Conservation (phyloP, 2,888 invertebrate genomes). For the Bombylius major region DNA sequence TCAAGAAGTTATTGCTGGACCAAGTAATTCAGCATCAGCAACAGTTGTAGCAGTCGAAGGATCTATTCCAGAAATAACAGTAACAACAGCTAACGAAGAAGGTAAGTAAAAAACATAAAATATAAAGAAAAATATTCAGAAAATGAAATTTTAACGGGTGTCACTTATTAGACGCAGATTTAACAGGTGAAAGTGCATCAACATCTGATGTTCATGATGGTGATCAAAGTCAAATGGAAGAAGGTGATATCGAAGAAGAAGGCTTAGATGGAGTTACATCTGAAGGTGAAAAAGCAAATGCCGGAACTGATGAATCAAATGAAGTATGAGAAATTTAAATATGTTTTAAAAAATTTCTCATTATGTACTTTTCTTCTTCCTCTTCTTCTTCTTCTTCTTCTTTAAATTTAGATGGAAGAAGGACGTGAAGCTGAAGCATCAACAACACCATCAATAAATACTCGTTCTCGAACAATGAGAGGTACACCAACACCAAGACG, state of each 20-base stretch:
- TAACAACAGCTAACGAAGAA: conserved; percentile 12
- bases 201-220: conserved; percentile 36
- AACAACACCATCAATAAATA: conserved; percentile 45
- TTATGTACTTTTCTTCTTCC: background rate
- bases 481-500: conserved; percentile 29
- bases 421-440: conserved; percentile 72
- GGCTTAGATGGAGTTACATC: conserved; percentile 43
- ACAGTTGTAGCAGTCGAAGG: background rate
- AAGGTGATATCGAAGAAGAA: conserved; percentile 28
- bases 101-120: background rate
- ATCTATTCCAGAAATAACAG: conserved; percentile 14
- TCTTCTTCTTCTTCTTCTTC: conserved; percentile 2
- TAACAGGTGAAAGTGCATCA: conserved; percentile 36
- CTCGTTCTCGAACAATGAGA: conserved; percentile 35
- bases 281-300: conserved; percentile 47
- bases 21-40: conserved; percentile 8
- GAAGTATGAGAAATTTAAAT: conserved; percentile 20
- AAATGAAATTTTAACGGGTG: too few species aligned
- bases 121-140: background rate
- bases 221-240: conserved; percentile 28
- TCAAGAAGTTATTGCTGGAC: conserved; percentile 23
- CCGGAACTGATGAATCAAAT: conserved; percentile 37
- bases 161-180: conserved; percentile 20
- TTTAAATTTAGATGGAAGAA: conserved; percentile 43
- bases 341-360: background rate